These are phyloP conservation scores for Mesembrinibis cayennensis DNA, from an alignment of 2,113 vertebrate genomes.

Conservation along the genomic window DNA sequence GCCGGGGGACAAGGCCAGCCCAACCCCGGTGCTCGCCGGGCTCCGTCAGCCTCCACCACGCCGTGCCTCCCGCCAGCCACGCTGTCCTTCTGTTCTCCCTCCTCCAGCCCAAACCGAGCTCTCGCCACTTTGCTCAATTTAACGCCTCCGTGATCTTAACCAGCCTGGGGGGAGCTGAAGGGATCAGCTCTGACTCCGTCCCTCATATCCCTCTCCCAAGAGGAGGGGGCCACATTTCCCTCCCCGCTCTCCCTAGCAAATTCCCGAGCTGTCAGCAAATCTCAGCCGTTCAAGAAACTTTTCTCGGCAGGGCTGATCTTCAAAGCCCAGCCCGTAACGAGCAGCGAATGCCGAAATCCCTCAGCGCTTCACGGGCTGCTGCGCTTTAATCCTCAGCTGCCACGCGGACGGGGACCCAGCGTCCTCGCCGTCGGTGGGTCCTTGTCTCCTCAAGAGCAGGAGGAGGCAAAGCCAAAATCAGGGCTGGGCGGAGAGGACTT, in stretches of 20 bases:
- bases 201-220: not conserved
- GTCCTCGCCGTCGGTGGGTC: fast-evolving
- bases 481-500: not conserved
- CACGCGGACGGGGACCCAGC: too few species aligned
- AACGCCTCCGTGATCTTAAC: not conserved
- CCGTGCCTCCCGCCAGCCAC: not conserved
- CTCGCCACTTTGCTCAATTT: not conserved
- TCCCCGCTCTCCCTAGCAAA: not conserved
- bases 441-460: not conserved
- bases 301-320: too few species aligned
- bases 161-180: not conserved
- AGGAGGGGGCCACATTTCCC: not conserved
- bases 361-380: fast-evolving
- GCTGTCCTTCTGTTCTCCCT: not conserved
- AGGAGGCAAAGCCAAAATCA: not conserved
- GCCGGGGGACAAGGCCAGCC: not conserved
- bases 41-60: not conserved
- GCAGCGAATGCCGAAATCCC: not conserved
- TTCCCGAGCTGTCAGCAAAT: not conserved
- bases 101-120: not conserved
- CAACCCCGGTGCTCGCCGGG: fast-evolving
- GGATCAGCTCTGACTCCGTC: not conserved
- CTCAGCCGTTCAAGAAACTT: not conserved
- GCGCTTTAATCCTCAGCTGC: not conserved
- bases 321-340: not conserved